Percentiles rank a stretch among this genome's conserved stretches.
Conservation (phyloP, 2,888 invertebrate species). For the Pantelozetes paolii region DNA sequence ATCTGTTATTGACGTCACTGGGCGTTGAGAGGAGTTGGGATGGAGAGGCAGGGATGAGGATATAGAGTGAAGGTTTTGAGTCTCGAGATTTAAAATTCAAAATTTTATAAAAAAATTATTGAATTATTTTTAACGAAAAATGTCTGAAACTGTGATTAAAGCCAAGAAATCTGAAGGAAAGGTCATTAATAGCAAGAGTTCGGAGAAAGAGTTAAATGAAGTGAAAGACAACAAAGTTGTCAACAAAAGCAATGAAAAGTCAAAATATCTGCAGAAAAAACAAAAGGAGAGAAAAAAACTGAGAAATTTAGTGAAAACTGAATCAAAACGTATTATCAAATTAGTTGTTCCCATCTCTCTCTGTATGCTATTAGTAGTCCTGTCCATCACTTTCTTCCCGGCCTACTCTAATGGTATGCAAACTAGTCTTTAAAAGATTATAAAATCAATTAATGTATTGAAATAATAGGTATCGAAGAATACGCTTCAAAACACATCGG, state of each 20-base stretch:
- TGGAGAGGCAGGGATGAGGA: background rate
- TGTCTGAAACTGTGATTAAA: too few relatives aligned
- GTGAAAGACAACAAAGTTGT: background rate
- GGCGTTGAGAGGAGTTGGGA: conserved; percentile 2
- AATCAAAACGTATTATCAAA: background rate
- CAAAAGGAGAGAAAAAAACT: background rate
- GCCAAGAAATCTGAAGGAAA: too few relatives aligned
- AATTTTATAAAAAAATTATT: too few relatives aligned
- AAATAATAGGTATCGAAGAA: background rate
- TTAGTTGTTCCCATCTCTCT: background rate
- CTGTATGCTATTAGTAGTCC: background rate
- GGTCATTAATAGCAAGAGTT: too few relatives aligned
- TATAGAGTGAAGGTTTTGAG: background rate
- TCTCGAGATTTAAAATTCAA: conserved; percentile 8
- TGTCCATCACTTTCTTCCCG: conserved; percentile 9
- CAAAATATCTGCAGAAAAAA: background rate
- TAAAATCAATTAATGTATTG: background rate
- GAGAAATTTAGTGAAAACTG: background rate
- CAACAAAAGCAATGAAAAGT: background rate
- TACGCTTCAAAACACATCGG: background rate
- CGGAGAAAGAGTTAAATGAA: too few relatives aligned
- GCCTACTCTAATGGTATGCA: background rate
- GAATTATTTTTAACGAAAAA: too few relatives aligned
- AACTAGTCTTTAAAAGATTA: background rate
- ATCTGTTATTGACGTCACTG: background rate